A percentile compares a stretch with the other conserved stretches of the same genome.
Conservation (phyloP, 2,888 invertebrate genomes). For the Pterostichus niger region DNA sequence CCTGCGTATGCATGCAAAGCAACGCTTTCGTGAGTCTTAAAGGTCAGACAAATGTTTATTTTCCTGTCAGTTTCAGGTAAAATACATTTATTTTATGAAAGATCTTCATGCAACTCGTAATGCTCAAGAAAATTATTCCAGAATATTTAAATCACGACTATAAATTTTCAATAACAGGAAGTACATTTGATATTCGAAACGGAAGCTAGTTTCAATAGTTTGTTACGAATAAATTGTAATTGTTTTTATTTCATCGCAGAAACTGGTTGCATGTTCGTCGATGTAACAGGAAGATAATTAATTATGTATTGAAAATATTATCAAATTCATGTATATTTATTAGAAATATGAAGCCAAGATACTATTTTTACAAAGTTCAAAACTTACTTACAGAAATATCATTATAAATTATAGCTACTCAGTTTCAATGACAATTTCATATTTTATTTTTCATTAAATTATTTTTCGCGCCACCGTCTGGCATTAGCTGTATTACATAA, state of each 20-base stretch:
- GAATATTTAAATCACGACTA: not conserved
- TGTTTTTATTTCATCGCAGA: conserved; percentile 27
- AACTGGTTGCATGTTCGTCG: not conserved
- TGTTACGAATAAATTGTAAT: conserved; percentile 13
- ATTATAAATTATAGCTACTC: too few relatives aligned
- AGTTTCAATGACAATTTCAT: too few relatives aligned
- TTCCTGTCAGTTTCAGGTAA: too few relatives aligned
- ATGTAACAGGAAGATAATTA: conserved; percentile 9
- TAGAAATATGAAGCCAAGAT: conserved; percentile 11
- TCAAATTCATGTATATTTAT: conserved; percentile 15
- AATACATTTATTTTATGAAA: too few relatives aligned
- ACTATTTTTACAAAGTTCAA: not conserved
- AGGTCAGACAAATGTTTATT: too few relatives aligned
- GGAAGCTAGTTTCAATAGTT: conserved; percentile 18
- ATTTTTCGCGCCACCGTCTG: too few relatives aligned
- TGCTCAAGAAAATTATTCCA: too few relatives aligned
- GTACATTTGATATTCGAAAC: conserved; percentile 22
- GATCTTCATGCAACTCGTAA: too few relatives aligned
- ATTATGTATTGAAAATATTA: conserved; percentile 33
- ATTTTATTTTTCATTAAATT: too few relatives aligned
- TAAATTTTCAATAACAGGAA: conserved; percentile 8
- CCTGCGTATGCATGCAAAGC: too few relatives aligned
- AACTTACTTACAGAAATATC: conserved; percentile 6
- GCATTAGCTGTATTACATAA: too few relatives aligned
- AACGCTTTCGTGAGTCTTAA: too few relatives aligned